A percentile compares a stretch with the other conserved stretches of the same genome.
These are phyloP conservation scores for Rambutsinella grinnellia DNA, from an alignment of 2,888 invertebrate species.

Conservation along the genomic window DNA sequence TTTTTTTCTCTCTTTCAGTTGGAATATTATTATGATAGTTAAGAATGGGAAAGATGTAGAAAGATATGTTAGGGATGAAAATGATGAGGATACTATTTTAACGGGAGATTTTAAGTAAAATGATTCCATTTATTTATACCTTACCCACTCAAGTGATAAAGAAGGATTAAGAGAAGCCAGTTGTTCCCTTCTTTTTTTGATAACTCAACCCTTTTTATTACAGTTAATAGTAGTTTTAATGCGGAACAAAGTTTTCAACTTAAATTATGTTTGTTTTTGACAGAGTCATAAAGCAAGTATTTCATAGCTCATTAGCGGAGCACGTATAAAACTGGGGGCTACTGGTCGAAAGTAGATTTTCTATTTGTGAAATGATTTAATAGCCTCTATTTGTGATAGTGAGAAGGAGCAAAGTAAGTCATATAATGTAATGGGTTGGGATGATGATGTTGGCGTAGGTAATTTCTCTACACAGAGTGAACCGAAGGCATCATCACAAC, in stretches of 20 bases:
- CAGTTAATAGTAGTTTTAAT: conserved; percentile 20
- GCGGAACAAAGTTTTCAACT: conserved; percentile 58
- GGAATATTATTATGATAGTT: no score
- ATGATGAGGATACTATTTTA: conserved; percentile 48
- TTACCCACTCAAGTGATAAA: not conserved
- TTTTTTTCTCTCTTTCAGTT: no score
- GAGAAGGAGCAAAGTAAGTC: conserved; percentile 10
- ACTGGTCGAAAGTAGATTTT: not conserved
- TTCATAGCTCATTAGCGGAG: conserved; percentile 64
- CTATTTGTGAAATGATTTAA: conserved; percentile 33
- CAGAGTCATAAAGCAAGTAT: conserved; percentile 62
- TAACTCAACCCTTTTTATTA: conserved; percentile 28
- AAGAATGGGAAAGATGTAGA: no score
- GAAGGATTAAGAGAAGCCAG: not conserved
- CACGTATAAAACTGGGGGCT: conserved; percentile 13
- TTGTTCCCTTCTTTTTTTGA: conserved; percentile 2
- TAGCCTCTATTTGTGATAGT: conserved; percentile 26
- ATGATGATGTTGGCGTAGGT: not conserved
- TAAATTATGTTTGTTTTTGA: conserved; percentile 64
- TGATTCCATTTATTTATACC: not conserved
- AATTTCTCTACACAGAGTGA: no score
- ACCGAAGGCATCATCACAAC: no score
- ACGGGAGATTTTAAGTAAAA: conserved; percentile 53
- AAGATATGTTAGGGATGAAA: conserved; percentile 42
- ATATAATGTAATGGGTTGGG: conserved; percentile 13